Evolutionary conservation across 2,888 invertebrate genomes (phyloP), one percentile per base, ranked within the genome.

Genomic region (Epicampocera succincta): DNA sequence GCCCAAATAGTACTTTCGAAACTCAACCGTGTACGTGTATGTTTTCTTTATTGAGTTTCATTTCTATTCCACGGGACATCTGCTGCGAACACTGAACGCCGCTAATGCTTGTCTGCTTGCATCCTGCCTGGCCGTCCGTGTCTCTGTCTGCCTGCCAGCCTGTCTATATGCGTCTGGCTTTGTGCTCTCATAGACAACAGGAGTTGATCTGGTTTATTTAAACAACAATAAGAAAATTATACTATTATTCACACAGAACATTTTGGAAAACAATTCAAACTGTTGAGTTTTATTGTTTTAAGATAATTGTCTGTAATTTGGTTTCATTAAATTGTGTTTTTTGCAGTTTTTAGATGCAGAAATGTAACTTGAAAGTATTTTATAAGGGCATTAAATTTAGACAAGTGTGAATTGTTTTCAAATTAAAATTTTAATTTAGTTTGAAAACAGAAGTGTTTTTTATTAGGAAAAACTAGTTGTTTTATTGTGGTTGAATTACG

Each of bases 251-350:
- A 75, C 79, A 82, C 81, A 82, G 71, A 74, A 69, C 58, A 48
- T 56, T 75, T 74, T 75, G n/a, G 15, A 82, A 82, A 79, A 75
- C 82, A 79, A 82, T 82, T 78, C 54, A 69, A 79, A 82, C 75
- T 69, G 65, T 79, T 48, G 65, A 75, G 78, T 71, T 74, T 75
- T 79, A 82, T 82, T 78, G 82, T 82, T 82, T 75, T 52, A 33
- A 75, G 82, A 82, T 82, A 82, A 82, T 82, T 74, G 78, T 79
- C 65, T 66, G 74, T 46, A 79, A 79, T 79, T 79, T 56, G 60
- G 66, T 60, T 73, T 68, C 38, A 72, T 73, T 9, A 33, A 33
- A 33, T 33, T 33, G 3, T 33, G 9, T 5, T 33, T 33, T 33
- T 8, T 40, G 56, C 25, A 46, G 25, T 19, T 54, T 48, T 66